phyloP scores from a whole-genome alignment of 2,888 invertebrate species.

The Microplitis deprimator region DNA sequence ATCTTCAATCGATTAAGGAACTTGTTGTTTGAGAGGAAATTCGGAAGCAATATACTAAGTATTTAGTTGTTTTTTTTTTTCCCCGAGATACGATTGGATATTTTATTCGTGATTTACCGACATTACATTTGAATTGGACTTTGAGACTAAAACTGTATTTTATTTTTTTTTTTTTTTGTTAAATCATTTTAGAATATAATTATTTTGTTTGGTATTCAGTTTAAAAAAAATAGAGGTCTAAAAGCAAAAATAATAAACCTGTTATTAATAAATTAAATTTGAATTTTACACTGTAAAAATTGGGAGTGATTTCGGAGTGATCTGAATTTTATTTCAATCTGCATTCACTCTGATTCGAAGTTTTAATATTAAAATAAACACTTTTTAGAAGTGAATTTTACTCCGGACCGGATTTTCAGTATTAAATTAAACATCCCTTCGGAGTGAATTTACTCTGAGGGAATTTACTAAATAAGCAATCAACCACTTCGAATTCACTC shows the following conservation, averaged over 20 bases:
- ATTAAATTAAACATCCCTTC: no score
- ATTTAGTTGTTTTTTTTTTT: background rate
- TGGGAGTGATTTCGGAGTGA: no score
- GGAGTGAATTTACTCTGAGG: no score
- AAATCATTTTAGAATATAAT: background rate
- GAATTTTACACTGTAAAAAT: no score
- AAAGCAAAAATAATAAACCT: background rate
- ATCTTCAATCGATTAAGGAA: conserved; percentile 49
- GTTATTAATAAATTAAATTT: no score
- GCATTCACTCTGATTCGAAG: no score
- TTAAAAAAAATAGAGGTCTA: background rate
- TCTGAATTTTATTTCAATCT: no score
- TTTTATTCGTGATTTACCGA: conserved; percentile 21
- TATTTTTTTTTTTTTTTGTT: background rate
- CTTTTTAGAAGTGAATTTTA: no score
- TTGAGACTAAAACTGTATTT: background rate
- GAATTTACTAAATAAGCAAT: no score
- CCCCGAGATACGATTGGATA: conserved; percentile 5
- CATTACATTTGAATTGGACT: conserved; percentile 19
- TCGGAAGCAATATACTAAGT: background rate
- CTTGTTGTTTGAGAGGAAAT: conserved; percentile 13
- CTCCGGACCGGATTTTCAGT: no score
- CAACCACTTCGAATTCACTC: no score
- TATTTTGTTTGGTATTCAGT: background rate
- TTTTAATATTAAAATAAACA: no score